Conservation (phyloP, 2,797 vertebrate species). For the Tamandua tetradactyla region DNA sequence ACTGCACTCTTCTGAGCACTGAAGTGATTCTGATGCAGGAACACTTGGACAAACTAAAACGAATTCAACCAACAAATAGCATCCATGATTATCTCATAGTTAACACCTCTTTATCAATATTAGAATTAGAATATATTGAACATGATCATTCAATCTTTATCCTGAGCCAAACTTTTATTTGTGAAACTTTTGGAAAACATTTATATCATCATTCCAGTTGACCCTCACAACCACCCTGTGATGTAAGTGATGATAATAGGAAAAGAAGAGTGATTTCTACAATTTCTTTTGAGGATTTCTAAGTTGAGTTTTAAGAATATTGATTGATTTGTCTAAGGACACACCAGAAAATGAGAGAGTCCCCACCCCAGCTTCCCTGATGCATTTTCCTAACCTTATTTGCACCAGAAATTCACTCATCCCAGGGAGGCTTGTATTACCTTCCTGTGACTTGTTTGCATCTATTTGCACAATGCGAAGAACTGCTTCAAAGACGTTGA, state of each 20-base stretch:
- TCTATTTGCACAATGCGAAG: not conserved
- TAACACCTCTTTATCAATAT: not conserved
- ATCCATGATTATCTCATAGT: not conserved
- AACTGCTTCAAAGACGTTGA: not conserved
- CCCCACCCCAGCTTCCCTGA: not conserved
- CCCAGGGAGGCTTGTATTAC: not conserved
- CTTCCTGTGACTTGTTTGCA: not conserved
- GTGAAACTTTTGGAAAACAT: not conserved
- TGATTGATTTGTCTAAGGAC: not conserved
- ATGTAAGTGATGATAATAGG: not conserved
- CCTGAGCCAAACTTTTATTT: not conserved
- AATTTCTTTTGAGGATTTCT: not conserved
- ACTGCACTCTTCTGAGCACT: not conserved
- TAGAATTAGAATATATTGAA: not conserved
- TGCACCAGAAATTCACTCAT: not conserved
- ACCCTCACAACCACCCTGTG: not conserved
- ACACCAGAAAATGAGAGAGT: not conserved
- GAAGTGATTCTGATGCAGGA: not conserved
- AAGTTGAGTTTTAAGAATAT: not conserved
- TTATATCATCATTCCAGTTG: not conserved
- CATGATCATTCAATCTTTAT: not conserved
- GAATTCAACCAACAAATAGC: not conserved
- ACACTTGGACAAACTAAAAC: not conserved
- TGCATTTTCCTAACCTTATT: not conserved
- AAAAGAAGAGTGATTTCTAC: not conserved